Conservation (phyloP, 1,140 invertebrate genomes). For the Leptinotarsa lineolata region DNA sequence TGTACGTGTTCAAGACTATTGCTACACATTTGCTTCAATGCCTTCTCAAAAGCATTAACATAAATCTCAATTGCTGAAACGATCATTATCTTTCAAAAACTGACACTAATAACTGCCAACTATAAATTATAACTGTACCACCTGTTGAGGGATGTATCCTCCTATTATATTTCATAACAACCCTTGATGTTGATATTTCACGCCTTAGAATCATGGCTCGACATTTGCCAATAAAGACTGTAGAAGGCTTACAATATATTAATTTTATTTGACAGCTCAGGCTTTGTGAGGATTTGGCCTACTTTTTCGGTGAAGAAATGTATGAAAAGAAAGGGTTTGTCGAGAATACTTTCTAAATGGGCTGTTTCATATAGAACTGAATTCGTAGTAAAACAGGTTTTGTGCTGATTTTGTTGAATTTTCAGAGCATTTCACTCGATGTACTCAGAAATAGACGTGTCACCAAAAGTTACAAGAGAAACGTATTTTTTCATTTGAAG, state of each 20-base stretch:
- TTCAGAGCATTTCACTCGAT: too few relatives aligned
- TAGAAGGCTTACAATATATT: background rate
- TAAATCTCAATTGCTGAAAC: background rate
- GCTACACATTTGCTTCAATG: background rate
- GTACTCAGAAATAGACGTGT: too few relatives aligned
- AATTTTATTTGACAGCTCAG: background rate
- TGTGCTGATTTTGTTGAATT: too few relatives aligned
- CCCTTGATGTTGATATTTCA: background rate
- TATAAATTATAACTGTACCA: background rate
- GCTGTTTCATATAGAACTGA: too few relatives aligned
- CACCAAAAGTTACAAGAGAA: too few relatives aligned
- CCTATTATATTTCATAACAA: background rate
- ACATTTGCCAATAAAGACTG: background rate
- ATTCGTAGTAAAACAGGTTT: too few relatives aligned
- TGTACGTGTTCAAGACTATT: background rate
- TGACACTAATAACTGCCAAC: slow-evolving; percentile 1
- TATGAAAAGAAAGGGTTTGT: background rate
- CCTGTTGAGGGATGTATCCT: background rate
- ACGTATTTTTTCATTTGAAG: too few relatives aligned
- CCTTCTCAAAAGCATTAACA: background rate
- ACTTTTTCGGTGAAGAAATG: background rate
- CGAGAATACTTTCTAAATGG: background rate
- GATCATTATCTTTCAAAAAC: background rate
- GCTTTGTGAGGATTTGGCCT: background rate
- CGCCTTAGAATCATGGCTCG: background rate